A percentile compares a stretch with the other conserved stretches of the same genome.
phyloP scores from a whole-genome alignment of 2,113 vertebrate species.

The Trinectes maculatus region DNA sequence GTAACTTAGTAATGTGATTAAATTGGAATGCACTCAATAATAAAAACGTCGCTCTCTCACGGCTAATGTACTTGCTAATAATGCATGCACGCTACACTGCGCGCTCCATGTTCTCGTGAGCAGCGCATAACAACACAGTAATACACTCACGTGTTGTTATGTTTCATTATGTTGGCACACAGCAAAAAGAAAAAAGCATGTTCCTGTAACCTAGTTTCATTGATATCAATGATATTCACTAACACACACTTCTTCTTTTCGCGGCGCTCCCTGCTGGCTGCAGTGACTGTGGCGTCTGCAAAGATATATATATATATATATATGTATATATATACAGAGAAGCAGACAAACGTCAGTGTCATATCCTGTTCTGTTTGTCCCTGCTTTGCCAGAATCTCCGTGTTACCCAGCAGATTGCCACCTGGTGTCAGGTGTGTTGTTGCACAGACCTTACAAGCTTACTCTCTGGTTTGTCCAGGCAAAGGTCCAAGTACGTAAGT shows the following conservation, averaged over 20 bases:
- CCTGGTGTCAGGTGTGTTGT: conserved; percentile 64
- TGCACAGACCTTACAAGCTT: conserved; percentile 66
- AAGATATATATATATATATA: too few species aligned
- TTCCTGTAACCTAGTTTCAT: not conserved
- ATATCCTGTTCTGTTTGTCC: conserved; percentile 22
- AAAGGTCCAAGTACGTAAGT: conserved; percentile 70
- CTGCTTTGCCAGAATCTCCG: conserved; percentile 43
- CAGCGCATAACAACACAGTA: too few species aligned
- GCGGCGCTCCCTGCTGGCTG: not conserved
- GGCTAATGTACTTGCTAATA: too few species aligned
- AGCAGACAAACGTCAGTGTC: conserved; percentile 14
- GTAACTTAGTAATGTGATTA: too few species aligned
- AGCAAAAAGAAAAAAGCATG: not conserved
- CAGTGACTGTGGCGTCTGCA: too few species aligned
- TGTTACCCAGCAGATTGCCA: conserved; percentile 43
- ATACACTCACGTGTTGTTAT: too few species aligned
- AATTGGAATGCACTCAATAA: too few species aligned
- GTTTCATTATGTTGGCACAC: too few species aligned
- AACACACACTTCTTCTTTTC: not conserved
- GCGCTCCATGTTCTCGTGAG: too few species aligned
- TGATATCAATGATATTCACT: too few species aligned
- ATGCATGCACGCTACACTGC: too few species aligned
- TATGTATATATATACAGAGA: conserved; percentile 1
- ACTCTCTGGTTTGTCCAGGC: conserved; percentile 71
- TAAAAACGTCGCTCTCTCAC: too few species aligned